These are phyloP conservation scores for Pseudomugil tenellus DNA, from an alignment of 2,797 vertebrate genomes.

Conservation along the genomic window DNA sequence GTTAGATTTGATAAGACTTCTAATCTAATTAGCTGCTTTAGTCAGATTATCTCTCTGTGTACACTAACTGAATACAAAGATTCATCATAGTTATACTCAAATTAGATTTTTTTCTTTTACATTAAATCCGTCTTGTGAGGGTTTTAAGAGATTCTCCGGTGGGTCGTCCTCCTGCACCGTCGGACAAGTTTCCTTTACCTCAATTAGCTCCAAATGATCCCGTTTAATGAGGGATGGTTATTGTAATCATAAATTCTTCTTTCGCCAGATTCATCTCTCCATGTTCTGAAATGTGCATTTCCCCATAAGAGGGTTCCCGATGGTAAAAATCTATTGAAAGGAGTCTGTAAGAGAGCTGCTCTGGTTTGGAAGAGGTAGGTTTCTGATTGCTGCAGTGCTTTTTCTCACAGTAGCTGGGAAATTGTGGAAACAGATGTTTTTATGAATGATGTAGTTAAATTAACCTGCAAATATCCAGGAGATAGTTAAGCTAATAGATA, in stretches of 20 bases:
- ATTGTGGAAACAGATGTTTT: conserved; percentile 7
- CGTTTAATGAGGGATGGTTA: conserved; percentile 46
- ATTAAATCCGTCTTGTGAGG: conserved; percentile 2
- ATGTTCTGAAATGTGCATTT: conserved; percentile 16
- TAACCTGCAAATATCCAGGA: not conserved
- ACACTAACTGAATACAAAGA: not conserved
- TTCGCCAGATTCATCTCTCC: conserved; percentile 30
- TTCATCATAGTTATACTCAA: conserved; percentile 1
- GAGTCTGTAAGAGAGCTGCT: conserved; percentile 25
- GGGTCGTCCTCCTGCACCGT: conserved; percentile 24
- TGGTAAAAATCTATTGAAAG: conserved; percentile 36
- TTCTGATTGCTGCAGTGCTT: too few relatives aligned
- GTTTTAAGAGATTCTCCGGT: conserved; percentile 7
- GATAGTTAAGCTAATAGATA: conserved; percentile 6
- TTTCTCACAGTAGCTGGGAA: conserved; percentile 27
- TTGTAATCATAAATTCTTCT: conserved; percentile 46
- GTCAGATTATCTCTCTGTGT: conserved; percentile 1
- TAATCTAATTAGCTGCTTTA: conserved; percentile 8
- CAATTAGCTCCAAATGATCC: conserved; percentile 61
- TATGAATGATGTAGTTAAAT: not conserved
- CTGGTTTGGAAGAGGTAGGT: conserved; percentile 21
- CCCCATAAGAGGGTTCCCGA: conserved; percentile 28
- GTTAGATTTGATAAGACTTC: conserved; percentile 10
- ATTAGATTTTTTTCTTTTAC: not conserved
- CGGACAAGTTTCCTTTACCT: conserved; percentile 39